phyloP scores from a whole-genome alignment of 2,113 vertebrate species.

The Paralichthys olivaceus region DNA sequence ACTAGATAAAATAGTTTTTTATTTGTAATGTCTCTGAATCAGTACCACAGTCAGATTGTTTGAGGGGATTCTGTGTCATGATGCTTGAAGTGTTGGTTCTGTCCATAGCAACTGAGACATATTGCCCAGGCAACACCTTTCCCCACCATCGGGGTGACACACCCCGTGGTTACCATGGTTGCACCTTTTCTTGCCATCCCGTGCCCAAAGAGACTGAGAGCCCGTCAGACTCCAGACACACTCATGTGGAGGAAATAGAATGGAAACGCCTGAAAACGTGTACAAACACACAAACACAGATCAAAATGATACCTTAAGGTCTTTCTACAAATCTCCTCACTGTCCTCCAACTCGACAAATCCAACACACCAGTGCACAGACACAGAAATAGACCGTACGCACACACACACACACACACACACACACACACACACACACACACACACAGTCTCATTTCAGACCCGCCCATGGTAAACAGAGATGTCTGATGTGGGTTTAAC shows the following conservation, averaged over 20 bases:
- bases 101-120: conserved; percentile 12
- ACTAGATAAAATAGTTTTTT: too few species aligned
- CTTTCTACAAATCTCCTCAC: conserved; percentile 21
- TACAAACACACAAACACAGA: conserved; percentile 5
- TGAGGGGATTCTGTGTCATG: neutral
- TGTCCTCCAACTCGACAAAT: conserved; percentile 7
- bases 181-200: conserved; percentile 13
- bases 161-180: conserved; percentile 54
- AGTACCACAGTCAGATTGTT: neutral
- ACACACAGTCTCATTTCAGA: conserved; percentile 18
- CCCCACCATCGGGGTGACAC: conserved; percentile 33
- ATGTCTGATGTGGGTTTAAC: conserved; percentile 57
- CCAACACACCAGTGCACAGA: conserved; percentile 25
- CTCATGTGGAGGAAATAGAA: neutral
- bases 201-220: conserved; percentile 27
- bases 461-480: conserved; percentile 55
- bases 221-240: neutral
- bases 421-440: conserved; percentile 20
- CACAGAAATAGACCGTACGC: conserved; percentile 22
- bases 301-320: conserved; percentile 30
- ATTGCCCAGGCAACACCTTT: conserved; percentile 32
- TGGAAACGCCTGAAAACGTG: conserved; percentile 25
- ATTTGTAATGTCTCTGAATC: too few species aligned
- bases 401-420: conserved; percentile 16
- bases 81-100: neutral